Evolutionary conservation across 2,888 invertebrate genomes (phyloP).

Genomic region (Rugalucina vietnamica): DNA sequence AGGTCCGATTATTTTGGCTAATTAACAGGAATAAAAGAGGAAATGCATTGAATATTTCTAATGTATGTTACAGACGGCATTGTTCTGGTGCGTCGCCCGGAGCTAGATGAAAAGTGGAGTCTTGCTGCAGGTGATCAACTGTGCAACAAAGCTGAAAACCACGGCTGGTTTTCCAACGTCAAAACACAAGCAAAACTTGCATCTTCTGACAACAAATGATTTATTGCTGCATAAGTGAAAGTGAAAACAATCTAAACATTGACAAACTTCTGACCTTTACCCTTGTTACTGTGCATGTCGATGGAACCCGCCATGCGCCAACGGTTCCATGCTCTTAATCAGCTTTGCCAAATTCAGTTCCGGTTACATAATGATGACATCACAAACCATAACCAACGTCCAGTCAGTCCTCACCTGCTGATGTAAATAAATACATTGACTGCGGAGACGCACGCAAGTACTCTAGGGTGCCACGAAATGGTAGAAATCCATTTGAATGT

Average conservation of each 20-base stretch:
- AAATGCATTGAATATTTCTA: conserved; percentile 75
- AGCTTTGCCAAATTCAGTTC: neutral
- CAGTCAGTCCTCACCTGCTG: neutral
- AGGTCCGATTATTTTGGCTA: conserved; percentile 79
- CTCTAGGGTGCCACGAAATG: neutral
- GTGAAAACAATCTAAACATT: conserved; percentile 73
- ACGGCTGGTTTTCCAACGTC: conserved; percentile 41
- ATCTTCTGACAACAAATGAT: conserved; percentile 72
- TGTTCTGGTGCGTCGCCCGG: conserved; percentile 75
- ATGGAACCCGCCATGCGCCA: conserved; percentile 1
- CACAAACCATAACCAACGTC: neutral
- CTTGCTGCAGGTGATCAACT: conserved; percentile 76
- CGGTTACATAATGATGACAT: conserved; percentile 14
- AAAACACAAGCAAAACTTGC: conserved; percentile 75
- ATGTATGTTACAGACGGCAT: conserved; percentile 69
- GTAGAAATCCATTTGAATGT: neutral
- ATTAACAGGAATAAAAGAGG: conserved; percentile 80
- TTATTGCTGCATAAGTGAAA: conserved; percentile 80
- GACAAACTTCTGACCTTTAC: conserved; percentile 61
- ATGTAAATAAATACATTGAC: conserved; percentile 4
- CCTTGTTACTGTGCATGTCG: conserved; percentile 12
- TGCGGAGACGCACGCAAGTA: neutral
- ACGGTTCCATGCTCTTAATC: conserved; percentile 8
- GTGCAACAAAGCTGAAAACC: conserved; percentile 72
- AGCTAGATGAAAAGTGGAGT: conserved; percentile 67